Base-by-base conservation (phyloP, 2,113 vertebrate genomes). In the Neolamprologus sp. region DNA sequence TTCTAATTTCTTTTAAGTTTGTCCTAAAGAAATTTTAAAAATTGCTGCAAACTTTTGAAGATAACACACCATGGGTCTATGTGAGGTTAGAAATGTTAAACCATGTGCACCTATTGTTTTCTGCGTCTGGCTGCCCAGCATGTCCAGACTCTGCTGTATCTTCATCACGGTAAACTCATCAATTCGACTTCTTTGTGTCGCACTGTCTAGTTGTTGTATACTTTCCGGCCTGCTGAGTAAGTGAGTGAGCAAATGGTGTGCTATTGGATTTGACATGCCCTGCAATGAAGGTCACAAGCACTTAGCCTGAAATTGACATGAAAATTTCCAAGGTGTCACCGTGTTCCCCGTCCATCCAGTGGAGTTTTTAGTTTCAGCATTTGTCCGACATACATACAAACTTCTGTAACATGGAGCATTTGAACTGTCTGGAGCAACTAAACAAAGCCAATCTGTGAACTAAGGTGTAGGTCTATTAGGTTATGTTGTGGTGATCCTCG, bases 261-360 rank as follows among this genome's bases (percentile, higher is more conserved):
- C 71, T 49, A 30, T 49, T 78, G 45, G 71, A 30, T 78, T 78
- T 78, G 71, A 78, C 71, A n/a, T 78, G 16, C 71, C 23, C 71
- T 49, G 42, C 26, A 53, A 23, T 14, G 40, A 33, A 57, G 49
- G 37, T 75, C 33, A 35, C 3, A 14, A 45, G 40, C 53, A 58
- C 13, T 85, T 35, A 40, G 83, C 40, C 17, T 33, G 71, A 78
- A 75, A 49, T 45, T 49, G 26, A 60, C 71, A 40, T 80, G 30
- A 5, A 75, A 53, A 7, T 35, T 33, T 33, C 51, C 14, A 23
- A 30, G 7, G 12, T 7, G 13, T n/a, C 40, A 3, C 28, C 3
- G 13, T 14, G 49, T 19, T 17, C 19, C 1, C 33, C 2, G 8
- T 28, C 57, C 28, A 3, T 51, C 45, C 53, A 40, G n/a, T 26